phyloP scores from a whole-genome alignment of 2,113 vertebrate species.

The Macrotis lagotis region DNA sequence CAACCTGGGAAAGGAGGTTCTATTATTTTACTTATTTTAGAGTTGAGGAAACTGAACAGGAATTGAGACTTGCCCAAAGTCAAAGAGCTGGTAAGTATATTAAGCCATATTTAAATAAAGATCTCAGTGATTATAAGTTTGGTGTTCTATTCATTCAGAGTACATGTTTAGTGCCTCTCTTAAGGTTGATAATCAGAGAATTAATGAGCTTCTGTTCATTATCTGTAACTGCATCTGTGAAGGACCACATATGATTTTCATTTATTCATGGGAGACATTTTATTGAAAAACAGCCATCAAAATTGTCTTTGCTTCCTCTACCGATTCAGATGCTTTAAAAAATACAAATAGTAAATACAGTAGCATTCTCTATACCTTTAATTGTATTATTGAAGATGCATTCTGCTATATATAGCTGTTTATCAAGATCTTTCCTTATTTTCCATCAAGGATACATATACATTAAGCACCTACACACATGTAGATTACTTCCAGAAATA shows the following conservation, averaged over 20 bases:
- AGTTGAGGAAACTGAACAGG: no score
- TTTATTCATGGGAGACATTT: not conserved
- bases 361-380: not conserved
- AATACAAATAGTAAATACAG: not conserved
- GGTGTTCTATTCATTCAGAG: not conserved
- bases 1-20: no score
- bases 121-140: no score
- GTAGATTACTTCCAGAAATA: not conserved
- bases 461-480: not conserved
- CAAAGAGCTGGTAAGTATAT: not conserved
- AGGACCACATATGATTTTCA: not conserved
- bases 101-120: not conserved
- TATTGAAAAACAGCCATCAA: not conserved
- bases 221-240: not conserved
- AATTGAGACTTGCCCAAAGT: not conserved
- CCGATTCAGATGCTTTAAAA: not conserved
- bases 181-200: not conserved
- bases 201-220: not conserved
- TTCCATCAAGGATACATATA: not conserved
- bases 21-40: no score
- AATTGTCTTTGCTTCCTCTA: not conserved
- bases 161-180: not conserved
- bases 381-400: not conserved
- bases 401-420: not conserved
- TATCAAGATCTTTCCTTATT: not conserved